A percentile compares a stretch with the other conserved stretches of the same genome.
Evolutionary conservation across 2,888 invertebrate species (phyloP).

Genomic region (Cheilosia soror): DNA sequence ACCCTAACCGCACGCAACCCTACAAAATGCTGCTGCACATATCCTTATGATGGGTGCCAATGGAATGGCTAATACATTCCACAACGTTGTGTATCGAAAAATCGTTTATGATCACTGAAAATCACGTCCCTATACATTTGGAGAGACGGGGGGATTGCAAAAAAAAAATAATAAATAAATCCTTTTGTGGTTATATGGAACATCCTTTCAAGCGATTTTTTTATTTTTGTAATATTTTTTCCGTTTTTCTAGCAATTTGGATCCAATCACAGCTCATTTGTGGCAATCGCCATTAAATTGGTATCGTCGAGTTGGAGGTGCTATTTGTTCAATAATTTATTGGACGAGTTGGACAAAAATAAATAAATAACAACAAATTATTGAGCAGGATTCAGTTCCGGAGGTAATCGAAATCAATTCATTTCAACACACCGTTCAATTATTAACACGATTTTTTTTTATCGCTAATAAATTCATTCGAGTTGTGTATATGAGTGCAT

Average conservation of each 20-base stretch:
- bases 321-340: slow-evolving; percentile 28
- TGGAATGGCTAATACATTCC: not conserved
- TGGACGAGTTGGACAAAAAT: not conserved
- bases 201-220: slow-evolving; percentile 25
- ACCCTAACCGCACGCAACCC: too few species aligned
- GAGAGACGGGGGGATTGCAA: not conserved
- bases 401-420: slow-evolving; percentile 16
- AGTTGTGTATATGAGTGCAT: not conserved
- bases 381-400: slow-evolving; percentile 1
- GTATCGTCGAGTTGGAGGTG: not conserved
- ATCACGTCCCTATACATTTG: slow-evolving; percentile 1
- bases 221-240: slow-evolving; percentile 9
- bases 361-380: slow-evolving; percentile 11
- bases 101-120: not conserved
- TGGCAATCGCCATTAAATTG: slow-evolving; percentile 39
- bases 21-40: too few species aligned
- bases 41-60: not conserved
- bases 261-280: slow-evolving; percentile 59
- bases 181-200: slow-evolving; percentile 23
- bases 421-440: slow-evolving; percentile 15
- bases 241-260: slow-evolving; percentile 28
- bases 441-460: slow-evolving; percentile 17
- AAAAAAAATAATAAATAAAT: not conserved
- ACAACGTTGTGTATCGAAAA: not conserved
- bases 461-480: not conserved